These are phyloP conservation scores for Dendroctonus valens DNA, from an alignment of 1,140 invertebrate species.

Conservation along the genomic window DNA sequence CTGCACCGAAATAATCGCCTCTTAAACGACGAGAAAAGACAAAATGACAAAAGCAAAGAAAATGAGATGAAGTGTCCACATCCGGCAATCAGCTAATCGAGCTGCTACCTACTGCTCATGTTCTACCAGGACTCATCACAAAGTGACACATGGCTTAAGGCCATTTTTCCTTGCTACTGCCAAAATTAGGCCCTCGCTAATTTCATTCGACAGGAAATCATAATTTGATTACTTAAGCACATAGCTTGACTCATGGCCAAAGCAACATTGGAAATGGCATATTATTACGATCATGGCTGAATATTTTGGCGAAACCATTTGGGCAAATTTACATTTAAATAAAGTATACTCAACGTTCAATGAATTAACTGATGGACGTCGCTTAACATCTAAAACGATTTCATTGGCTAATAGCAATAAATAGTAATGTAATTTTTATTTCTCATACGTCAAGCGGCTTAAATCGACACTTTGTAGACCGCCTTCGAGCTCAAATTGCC, in stretches of 20 bases:
- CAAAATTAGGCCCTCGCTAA: no score
- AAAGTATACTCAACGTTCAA: no score
- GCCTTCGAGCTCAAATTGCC: background rate
- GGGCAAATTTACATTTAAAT: no score
- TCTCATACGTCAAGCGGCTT: slow-evolving; percentile 1
- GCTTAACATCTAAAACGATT: slow-evolving; percentile 13
- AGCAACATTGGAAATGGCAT: no score
- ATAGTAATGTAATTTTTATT: slow-evolving; percentile 2
- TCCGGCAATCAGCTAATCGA: slow-evolving; percentile 38
- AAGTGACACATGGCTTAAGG: background rate
- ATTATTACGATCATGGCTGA: no score
- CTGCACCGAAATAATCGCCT: slow-evolving; percentile 27
- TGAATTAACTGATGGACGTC: background rate
- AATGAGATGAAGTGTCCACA: slow-evolving; percentile 36
- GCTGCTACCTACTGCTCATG: slow-evolving; percentile 20
- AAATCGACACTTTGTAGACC: background rate
- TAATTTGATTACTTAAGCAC: no score
- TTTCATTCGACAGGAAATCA: no score
- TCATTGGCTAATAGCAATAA: slow-evolving; percentile 7
- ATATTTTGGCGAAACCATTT: no score
- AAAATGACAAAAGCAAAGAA: slow-evolving; percentile 26
- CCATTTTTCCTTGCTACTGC: background rate
- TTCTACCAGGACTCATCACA: slow-evolving; percentile 2
- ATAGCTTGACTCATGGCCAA: no score
- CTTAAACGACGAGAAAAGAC: slow-evolving; percentile 22